Evolutionary conservation across 2,888 invertebrate species (phyloP), one percentile per base, ranked within the genome.

Genomic region (Elegia similella): DNA sequence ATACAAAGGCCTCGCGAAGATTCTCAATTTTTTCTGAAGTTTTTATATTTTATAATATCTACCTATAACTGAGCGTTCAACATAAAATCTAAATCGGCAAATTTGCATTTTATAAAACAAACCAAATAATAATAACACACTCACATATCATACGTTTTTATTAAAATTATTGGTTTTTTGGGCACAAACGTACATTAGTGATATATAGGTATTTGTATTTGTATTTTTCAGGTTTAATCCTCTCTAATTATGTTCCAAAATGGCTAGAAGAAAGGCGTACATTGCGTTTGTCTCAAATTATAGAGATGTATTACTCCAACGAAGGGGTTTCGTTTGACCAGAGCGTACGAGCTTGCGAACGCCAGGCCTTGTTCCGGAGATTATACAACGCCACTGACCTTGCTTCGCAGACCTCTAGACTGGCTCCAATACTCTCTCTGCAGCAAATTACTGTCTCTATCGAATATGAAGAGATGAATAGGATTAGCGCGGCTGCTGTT

Each of bases 221-320:
- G n/a, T n/a, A n/a, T 16, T 66, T 82, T 78, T 43, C 73, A 94
- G 94, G 94, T 61, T 76, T 93, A 8, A 93, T 94, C 63, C 74
- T 94, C 58, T 87, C 93, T 0, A 85, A 82, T 42, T 81, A 92
- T 67, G 71, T 93, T 13, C 81, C 88, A 12, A 75, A 75, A 34
- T 94, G 94, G 94, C 72, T 89, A 5, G 80, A 86, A 55, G 82
- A 87, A 58, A 78, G 93, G 46, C 80, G 86, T 6, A 85, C 92
- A 16, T 76, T 94, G 17, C 84, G 93, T 12, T 78, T 95, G 0
- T 94, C 94, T 0, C 94, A 94, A 82, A 73, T 95, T 12, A 76
- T 95, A 46, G 94, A 94, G 61, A 94, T 94, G 94, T 95, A 94
- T 74, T 95, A 95, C 70, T 94, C 94, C 0, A 84, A 92, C 62